Evolutionary conservation across 2,797 vertebrate species (phyloP), one percentile per base, ranked within the genome.

Genomic region (Adelosebastes latens): DNA sequence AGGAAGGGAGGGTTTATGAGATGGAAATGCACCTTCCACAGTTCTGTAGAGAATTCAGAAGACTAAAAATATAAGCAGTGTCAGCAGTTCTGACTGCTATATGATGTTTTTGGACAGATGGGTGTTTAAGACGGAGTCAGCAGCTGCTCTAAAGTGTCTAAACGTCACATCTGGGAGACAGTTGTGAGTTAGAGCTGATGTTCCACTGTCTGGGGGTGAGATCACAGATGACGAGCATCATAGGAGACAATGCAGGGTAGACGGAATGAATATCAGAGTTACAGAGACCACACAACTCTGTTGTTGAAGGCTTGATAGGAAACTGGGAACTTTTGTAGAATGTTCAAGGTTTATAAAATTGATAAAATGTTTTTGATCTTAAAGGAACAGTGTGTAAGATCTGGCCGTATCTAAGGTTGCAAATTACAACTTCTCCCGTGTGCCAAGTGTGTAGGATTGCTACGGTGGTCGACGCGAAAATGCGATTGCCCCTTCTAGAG

Each of bases 111-210:
- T 63, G 29, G 62, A 49, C 52, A 53, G 52, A 22, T 52, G 49
- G 18, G 49, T 52, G 49, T 52, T 52, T 52, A 49, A 49, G 46
- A 73, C 14, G 13, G 42, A 63, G 52, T 12, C 56, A 78, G 56
- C 58, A 68, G 52, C 58, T 72, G 56, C 56, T 80, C 34, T 75
- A 9, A 75, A 72, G 27, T 64, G 14, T 59, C 8, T 29, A 24
- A 72, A 63, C 29, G 22, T 20, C 34, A 56, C 42, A 39, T 49
- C 32, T 69, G 59, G 34, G 36, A 58, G 36, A 72, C 52, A 65
- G 22, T 75, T 63, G 69, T 66, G 72, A 72, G 42, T 64, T 36
- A 31, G 22, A 24, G 59, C n/a, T 80, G 22, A 60, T 64, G 24
- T 68, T 62, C 27, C 27, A 42, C 29, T 69, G 34, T 34, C 34